A percentile compares a stretch with the other conserved stretches of the same genome.
Evolutionary conservation across 2,797 vertebrate genomes (phyloP).

Genomic region (Bradypus variegatus): DNA sequence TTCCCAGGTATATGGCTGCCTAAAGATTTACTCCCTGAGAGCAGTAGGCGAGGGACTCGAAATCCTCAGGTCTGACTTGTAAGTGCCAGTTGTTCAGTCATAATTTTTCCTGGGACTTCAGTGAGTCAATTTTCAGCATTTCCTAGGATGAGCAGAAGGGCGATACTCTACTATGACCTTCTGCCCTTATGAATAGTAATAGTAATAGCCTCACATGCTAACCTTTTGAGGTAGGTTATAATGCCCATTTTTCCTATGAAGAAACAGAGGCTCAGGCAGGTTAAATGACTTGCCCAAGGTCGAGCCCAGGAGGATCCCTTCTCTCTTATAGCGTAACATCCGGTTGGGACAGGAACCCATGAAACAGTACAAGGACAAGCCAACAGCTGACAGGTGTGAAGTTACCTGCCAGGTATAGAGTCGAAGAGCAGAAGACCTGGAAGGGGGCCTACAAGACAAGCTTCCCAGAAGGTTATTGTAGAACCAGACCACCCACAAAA

Average conservation of each 20-base stretch:
- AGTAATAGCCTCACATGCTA: background rate
- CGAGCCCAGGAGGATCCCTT: background rate
- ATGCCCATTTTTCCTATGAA: background rate
- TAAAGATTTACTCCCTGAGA: background rate
- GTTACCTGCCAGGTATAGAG: background rate
- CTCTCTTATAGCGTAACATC: background rate
- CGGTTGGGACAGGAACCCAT: background rate
- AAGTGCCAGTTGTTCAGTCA: background rate
- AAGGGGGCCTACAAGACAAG: background rate
- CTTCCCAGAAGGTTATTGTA: background rate
- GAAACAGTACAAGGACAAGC: background rate
- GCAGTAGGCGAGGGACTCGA: background rate
- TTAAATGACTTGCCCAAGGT: background rate
- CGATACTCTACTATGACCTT: background rate
- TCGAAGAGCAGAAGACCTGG: background rate
- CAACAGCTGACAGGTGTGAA: background rate
- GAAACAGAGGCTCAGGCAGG: background rate
- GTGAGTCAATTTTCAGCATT: background rate
- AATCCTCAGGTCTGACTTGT: background rate
- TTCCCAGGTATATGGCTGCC: background rate
- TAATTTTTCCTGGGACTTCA: background rate
- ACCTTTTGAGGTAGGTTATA: background rate
- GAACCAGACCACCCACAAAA: background rate
- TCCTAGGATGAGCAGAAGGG: background rate
- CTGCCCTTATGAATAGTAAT: background rate